Conservation (phyloP, 2,888 invertebrate genomes). For the Conus canariensis region DNA sequence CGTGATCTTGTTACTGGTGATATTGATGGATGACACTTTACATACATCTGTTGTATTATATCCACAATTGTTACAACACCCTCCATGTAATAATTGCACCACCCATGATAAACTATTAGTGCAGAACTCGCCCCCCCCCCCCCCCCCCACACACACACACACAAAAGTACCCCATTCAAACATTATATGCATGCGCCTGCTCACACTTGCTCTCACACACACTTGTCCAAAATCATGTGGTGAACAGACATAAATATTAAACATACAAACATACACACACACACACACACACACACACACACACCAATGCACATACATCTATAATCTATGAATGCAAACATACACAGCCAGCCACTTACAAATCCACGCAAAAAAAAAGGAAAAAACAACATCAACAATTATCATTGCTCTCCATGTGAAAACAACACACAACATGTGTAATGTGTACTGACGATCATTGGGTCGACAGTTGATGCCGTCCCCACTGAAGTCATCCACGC, state of each 20-base stretch:
- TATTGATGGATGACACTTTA: too few relatives aligned
- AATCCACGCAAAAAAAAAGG: too few relatives aligned
- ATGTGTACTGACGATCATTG: conserved; percentile 11
- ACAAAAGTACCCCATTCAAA: neutral
- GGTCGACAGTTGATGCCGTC: conserved; percentile 64
- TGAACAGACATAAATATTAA: too few relatives aligned
- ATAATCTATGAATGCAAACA: neutral
- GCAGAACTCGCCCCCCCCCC: too few relatives aligned
- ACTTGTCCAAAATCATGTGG: too few relatives aligned
- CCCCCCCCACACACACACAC: neutral
- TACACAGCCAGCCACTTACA: neutral
- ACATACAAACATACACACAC: neutral
- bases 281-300: neutral
- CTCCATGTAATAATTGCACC: too few relatives aligned
- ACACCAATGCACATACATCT: neutral
- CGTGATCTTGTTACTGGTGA: too few relatives aligned
- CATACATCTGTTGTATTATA: too few relatives aligned
- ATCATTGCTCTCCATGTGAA: neutral
- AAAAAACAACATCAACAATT: neutral
- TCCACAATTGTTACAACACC: too few relatives aligned
- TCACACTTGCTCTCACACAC: neutral
- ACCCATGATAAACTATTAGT: too few relatives aligned
- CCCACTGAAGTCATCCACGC: conserved; percentile 76
- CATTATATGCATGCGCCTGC: neutral
- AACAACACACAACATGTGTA: too few relatives aligned